These are phyloP conservation scores for Thereva unica DNA, from an alignment of 2,888 invertebrate genomes.

Conservation along the genomic window DNA sequence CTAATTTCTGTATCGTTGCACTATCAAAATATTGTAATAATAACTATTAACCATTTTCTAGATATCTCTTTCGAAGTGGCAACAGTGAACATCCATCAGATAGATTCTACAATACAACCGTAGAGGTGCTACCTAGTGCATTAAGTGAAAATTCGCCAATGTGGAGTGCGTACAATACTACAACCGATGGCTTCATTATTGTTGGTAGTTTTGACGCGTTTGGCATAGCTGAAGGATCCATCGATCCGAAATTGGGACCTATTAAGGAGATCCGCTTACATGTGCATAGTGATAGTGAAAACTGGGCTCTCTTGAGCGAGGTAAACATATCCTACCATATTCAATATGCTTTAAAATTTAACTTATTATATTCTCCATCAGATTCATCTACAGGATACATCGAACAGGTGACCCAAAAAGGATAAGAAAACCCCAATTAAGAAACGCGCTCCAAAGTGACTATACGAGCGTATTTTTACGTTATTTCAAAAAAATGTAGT, in stretches of 20 bases:
- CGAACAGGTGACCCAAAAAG: slow-evolving; percentile 41
- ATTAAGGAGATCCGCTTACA: slow-evolving; percentile 75
- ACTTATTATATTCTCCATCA: slow-evolving; percentile 31
- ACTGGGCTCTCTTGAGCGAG: slow-evolving; percentile 92
- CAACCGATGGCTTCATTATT: slow-evolving; percentile 69
- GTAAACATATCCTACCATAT: slow-evolving; percentile 60
- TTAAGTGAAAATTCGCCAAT: slow-evolving; percentile 57
- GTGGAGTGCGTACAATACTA: slow-evolving; percentile 64
- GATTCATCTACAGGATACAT: slow-evolving; percentile 40
- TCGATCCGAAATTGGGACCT: slow-evolving; percentile 69
- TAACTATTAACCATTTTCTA: slow-evolving; percentile 49
- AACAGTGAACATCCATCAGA: slow-evolving; percentile 89
- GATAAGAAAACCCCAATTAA: slow-evolving; percentile 16
- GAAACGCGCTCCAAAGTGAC: slow-evolving; percentile 28
- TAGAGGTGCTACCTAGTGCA: slow-evolving; percentile 73
- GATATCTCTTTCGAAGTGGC: slow-evolving; percentile 83
- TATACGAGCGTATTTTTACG: slow-evolving; percentile 8
- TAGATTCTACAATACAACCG: slow-evolving; percentile 82
- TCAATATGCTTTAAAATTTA: neutral
- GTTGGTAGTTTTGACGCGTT: slow-evolving; percentile 79
- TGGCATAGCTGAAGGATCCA: slow-evolving; percentile 76
- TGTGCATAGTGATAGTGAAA: slow-evolving; percentile 77
- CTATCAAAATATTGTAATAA: neutral
- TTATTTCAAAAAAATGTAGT: slow-evolving; percentile 14
- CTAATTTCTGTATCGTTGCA: neutral